phyloP scores from a whole-genome alignment of 2,797 vertebrate genomes.

The Eurystomus glaucurus region DNA sequence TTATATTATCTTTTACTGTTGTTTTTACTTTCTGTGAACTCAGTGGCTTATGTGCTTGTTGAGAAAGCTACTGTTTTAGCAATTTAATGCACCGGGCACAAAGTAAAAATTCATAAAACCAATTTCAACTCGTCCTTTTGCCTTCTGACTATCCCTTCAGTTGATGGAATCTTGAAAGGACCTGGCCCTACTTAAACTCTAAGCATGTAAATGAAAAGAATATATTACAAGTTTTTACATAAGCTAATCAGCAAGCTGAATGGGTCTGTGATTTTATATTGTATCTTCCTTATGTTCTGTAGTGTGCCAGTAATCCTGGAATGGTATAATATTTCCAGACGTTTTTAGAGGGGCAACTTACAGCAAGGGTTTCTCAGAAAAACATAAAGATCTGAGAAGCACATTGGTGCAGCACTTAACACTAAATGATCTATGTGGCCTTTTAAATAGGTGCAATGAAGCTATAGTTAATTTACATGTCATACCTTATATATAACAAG shows the following conservation, averaged over 20 bases:
- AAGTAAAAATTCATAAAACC: neutral
- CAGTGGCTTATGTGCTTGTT: neutral
- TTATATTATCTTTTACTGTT: neutral
- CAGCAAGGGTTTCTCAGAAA: conserved; percentile 28
- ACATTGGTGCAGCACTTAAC: neutral
- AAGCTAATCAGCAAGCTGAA: neutral
- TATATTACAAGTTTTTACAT: neutral
- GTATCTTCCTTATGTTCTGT: neutral
- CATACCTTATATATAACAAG: neutral
- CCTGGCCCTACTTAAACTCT: neutral
- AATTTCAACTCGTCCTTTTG: neutral
- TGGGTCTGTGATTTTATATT: neutral
- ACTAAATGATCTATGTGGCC: neutral
- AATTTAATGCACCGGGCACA: neutral
- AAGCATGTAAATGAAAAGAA: neutral
- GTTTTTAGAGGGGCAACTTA: neutral
- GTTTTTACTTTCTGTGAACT: neutral
- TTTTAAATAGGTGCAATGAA: neutral
- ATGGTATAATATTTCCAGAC: neutral
- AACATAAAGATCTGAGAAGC: neutral
- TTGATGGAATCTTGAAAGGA: neutral
- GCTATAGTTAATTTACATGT: neutral
- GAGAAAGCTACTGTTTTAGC: neutral
- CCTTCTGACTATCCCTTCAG: neutral
- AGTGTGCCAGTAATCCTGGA: neutral